Conservation (phyloP, 2,113 vertebrate genomes). For the Dasyprocta punctata region DNA sequence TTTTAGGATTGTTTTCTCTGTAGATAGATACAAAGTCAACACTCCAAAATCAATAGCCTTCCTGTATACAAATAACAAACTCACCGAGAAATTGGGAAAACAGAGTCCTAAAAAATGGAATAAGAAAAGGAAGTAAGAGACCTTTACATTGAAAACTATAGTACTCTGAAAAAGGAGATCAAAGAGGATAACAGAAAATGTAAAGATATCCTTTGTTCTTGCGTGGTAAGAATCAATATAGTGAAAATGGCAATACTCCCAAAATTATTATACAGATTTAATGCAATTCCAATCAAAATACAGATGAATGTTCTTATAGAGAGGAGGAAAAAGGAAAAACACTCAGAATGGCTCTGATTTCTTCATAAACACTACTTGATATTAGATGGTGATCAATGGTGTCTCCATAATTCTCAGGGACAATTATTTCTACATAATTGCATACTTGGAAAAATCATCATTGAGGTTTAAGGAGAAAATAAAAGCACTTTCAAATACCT, state of each 20-base stretch:
- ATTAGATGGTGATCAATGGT: too few relatives aligned
- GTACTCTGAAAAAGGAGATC: neutral
- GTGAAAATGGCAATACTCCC: neutral
- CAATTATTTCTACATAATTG: neutral
- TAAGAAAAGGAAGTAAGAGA: neutral
- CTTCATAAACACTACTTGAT: neutral
- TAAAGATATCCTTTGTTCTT: neutral
- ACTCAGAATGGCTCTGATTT: neutral
- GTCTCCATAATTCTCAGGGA: neutral
- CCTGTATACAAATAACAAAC: neutral
- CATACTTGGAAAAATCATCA: neutral
- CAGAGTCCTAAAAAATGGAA: neutral
- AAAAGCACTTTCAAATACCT: neutral
- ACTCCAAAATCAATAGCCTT: neutral
- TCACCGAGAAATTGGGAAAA: neutral
- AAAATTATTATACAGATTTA: neutral
- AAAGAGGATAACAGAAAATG: neutral
- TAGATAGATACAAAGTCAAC: neutral
- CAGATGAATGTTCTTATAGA: too few relatives aligned
- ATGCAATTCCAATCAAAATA: neutral
- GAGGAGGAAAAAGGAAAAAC: neutral
- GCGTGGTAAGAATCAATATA: neutral
- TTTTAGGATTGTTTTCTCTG: neutral
- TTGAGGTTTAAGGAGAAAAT: neutral
- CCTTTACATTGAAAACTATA: neutral